Evolutionary conservation across 1,140 invertebrate species (phyloP).

Genomic region (Apis florea): DNA sequence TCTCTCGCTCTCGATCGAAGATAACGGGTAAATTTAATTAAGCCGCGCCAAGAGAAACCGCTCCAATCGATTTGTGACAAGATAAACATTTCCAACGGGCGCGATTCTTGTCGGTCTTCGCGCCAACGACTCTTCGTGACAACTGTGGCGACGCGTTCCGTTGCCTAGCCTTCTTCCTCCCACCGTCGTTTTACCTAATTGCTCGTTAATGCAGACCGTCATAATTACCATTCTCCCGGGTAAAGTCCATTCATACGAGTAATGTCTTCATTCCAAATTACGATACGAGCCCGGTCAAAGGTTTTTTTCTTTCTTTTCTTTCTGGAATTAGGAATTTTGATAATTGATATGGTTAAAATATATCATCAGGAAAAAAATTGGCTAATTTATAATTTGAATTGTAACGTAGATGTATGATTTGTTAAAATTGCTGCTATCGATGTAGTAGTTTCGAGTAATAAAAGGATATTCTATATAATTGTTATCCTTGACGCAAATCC

Average conservation of each 20-base stretch:
- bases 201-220: not conserved
- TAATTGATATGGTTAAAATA: no score
- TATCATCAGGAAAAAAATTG: no score
- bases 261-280: not conserved
- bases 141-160: conserved; percentile 13
- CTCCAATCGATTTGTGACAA: conserved; percentile 45
- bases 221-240: not conserved
- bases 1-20: conserved; percentile 38
- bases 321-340: no score
- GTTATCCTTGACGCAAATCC: no score
- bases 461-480: no score
- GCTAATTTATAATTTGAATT: no score
- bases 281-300: not conserved
- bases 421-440: no score
- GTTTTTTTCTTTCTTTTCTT: no score
- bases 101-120: conserved; percentile 37
- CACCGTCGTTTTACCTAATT: conserved; percentile 5
- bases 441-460: no score
- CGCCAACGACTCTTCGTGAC: conserved; percentile 33
- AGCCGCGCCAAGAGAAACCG: conserved; percentile 29
- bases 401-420: no score
- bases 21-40: conserved; percentile 46
- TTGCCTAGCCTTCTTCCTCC: not conserved
- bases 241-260: not conserved
- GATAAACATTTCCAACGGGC: conserved; percentile 40